Evolutionary conservation across 2,113 vertebrate genomes (phyloP).

Genomic region (Muscicapa adusta): DNA sequence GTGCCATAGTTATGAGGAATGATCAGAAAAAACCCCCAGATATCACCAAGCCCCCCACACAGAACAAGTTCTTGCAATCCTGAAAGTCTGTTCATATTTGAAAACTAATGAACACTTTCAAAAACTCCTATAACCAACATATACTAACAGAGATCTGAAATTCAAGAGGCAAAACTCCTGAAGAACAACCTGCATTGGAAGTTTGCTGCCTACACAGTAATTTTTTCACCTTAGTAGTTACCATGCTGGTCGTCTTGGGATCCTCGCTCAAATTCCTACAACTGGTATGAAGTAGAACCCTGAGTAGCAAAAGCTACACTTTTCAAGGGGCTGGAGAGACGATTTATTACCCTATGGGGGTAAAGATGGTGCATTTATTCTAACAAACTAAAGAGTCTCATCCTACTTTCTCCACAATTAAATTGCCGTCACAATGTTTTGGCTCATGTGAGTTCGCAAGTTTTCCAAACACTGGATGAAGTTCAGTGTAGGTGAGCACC

Average conservation of each 20-base stretch:
- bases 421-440: background rate
- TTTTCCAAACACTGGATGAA: background rate
- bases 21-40: background rate
- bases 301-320: background rate
- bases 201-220: background rate
- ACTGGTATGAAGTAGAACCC: background rate
- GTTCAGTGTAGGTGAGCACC: background rate
- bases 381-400: background rate
- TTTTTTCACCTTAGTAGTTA: background rate
- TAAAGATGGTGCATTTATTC: background rate
- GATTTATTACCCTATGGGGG: background rate
- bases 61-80: background rate
- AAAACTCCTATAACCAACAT: background rate
- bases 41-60: accelerated
- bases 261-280: background rate
- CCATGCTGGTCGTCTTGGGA: background rate
- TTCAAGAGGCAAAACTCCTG: background rate
- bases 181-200: background rate
- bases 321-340: background rate
- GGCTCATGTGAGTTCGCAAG: accelerated
- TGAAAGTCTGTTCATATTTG: background rate
- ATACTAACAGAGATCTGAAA: background rate
- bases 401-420: background rate
- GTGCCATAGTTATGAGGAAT: background rate
- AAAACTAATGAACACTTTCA: background rate